Percentiles rank a stretch among this genome's conserved stretches.
These are phyloP conservation scores for Listrodromus nycthemerus DNA, from an alignment of 2,888 invertebrate species.

Conservation along the genomic window DNA sequence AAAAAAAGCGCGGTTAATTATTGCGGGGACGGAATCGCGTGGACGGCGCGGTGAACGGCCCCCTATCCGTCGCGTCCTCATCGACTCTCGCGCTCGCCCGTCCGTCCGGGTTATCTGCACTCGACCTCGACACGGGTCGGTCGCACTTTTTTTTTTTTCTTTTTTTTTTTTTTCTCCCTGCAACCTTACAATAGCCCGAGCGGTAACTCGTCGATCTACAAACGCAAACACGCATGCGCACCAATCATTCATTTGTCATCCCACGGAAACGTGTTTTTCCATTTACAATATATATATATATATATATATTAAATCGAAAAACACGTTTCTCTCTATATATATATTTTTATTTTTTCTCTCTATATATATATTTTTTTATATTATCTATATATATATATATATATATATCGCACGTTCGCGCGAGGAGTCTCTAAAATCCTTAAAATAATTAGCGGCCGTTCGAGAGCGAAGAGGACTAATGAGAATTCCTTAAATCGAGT, in stretches of 20 bases:
- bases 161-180: no score
- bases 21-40: slow-evolving; percentile 21
- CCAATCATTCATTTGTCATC: slow-evolving; percentile 73
- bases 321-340: no score
- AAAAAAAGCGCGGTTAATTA: not conserved
- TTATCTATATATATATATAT: no score
- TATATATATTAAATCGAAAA: no score
- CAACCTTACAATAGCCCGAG: slow-evolving; percentile 68
- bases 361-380: no score
- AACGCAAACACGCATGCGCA: slow-evolving; percentile 40
- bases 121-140: slow-evolving; percentile 69
- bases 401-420: no score
- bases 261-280: slow-evolving; percentile 68
- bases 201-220: slow-evolving; percentile 43
- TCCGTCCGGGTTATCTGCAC: slow-evolving; percentile 72
- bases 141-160: slow-evolving; percentile 44
- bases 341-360: no score
- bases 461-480: no score
- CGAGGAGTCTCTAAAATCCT: no score
- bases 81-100: slow-evolving; percentile 37
- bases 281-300: slow-evolving; percentile 45
- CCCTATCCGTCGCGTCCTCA: slow-evolving; percentile 64
- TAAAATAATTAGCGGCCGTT: no score
- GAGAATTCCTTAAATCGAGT: no score
- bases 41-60: slow-evolving; percentile 60